Base-by-base conservation (phyloP, 2,797 vertebrate genomes). In the Ara ararauna region DNA sequence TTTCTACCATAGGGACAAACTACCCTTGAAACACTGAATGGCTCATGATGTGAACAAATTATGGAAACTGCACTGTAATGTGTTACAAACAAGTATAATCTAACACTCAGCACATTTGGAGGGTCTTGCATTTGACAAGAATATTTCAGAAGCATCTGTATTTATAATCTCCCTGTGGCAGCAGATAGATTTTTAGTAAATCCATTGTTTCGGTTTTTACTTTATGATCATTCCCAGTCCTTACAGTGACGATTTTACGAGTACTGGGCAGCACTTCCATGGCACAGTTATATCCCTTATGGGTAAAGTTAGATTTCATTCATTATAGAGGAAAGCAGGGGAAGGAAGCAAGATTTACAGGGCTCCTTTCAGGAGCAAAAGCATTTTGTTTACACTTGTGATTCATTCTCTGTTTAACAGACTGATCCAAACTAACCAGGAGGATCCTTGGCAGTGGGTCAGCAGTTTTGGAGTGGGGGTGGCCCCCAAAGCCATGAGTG, bases 401-500 rank as follows among this genome's bases (percentile, higher is more conserved):
- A 29, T 50, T 19, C 36, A 38, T 19, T 56, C 10, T 82, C 8
- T 67, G 6, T 48, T 56, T 68, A 66, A 50, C 12, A 61, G 4
- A 20, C 20, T 58, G 11, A 50, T 60, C 5, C 40, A 89, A 77
- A 85, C 11, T 10, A 56, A 34, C 18, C 30, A 54, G 26, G 19
- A 58, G 27, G 44, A 65, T 73, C 20, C 26, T 61, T 7, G 12
- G 40, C 58, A 66, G 23, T 48, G 5, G 22, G 12, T 90, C 44
- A 83, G 26, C 14, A 50, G 27, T 58, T 84, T 58, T 1, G 5
- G 47, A 13, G 10, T 13, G 4, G 23, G 3, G 2, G 1, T 0
- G 0, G 27, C 32, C 36, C 34, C 34, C 7, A 3, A 68, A 75
- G 18, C 22, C 13, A 8, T 20, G 12, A 75, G 27, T 32, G 11